Evolutionary conservation across 1,140 invertebrate genomes (phyloP).

Genomic region (Sinella curviseta): DNA sequence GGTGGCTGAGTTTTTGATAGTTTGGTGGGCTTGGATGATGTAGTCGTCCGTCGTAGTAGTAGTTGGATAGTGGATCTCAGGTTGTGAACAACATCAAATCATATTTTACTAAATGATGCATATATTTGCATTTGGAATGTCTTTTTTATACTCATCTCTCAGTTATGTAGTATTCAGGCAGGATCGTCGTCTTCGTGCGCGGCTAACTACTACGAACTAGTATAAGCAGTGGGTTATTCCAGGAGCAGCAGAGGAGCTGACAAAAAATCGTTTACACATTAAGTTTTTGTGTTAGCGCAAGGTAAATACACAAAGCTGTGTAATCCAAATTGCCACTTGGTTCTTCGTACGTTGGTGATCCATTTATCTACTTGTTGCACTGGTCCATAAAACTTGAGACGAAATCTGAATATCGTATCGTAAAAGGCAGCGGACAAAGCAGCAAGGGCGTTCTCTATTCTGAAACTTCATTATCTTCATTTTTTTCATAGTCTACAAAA

Average conservation of each 20-base stretch:
- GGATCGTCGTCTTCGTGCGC: no score
- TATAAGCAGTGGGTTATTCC: not conserved
- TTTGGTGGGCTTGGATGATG: not conserved
- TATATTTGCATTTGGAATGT: constrained; percentile 5
- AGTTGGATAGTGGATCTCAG: no score
- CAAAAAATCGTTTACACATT: not conserved
- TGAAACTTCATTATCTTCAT: not conserved
- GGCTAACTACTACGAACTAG: not conserved
- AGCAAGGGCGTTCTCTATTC: not conserved
- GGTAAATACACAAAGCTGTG: not conserved
- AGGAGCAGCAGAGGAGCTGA: not conserved
- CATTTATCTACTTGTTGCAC: not conserved
- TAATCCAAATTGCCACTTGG: no score
- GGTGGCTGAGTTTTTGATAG: not conserved
- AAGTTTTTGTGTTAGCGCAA: not conserved
- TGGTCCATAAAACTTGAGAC: not conserved
- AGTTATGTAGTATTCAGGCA: not conserved
- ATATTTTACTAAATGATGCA: not conserved
- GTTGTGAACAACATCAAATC: not conserved
- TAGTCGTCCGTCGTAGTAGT: no score
- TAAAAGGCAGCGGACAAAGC: not conserved
- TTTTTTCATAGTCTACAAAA: no score
- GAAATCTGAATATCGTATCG: not conserved
- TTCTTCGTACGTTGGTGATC: not conserved
- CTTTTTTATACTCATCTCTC: not conserved